Base-by-base conservation (phyloP, 2,888 invertebrate genomes). In the Drosophila flavopinicola region DNA sequence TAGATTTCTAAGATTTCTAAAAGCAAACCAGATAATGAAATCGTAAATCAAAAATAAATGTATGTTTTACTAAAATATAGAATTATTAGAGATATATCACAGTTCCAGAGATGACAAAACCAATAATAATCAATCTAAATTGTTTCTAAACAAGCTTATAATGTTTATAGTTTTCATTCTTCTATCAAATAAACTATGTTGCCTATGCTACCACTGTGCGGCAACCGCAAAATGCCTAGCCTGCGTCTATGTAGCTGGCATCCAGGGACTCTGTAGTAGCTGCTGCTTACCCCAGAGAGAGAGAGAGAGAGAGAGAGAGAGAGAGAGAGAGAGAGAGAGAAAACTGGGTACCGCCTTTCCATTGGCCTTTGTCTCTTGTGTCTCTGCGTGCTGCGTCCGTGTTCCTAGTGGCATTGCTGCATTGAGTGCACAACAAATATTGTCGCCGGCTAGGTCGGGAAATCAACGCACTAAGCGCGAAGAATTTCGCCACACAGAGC, bases 381-480 rank as follows among this genome's bases (percentile, higher is more conserved):
- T 42, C 49, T 20, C 44, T 42, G 13, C 37, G 44, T 6, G 11
- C 23, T 32, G 13, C 25, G 35, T 54, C 23, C 24, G 47, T 35
- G 25, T 49, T 63, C 51, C 51, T 57, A 48, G 57, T 48, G 68
- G 66, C 49, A 71, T 69, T 64, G 67, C 48, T 72, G 76, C 68
- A 58, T 53, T 65, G 75, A 86, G 85, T 80, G 84, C 86, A 69
- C 78, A 83, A 83, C 78, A 89, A 88, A 88, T 87, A 88, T 75
- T 88, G 82, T 86, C 78, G 85, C 86, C 85, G 88, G 82, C 78
- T 88, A 88, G 89, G 88, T 89, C 88, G 88, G 88, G 83, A 88
- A 78, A 86, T 76, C 77, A 78, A 84, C 78, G 82, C 75, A 85
- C 78, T 67, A 65, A 72, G 58, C 65, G 42, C 61, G 17, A 47